These are phyloP conservation scores for Venustaconcha ellipsiformis DNA, from an alignment of 1,140 invertebrate species.

Conservation along the genomic window DNA sequence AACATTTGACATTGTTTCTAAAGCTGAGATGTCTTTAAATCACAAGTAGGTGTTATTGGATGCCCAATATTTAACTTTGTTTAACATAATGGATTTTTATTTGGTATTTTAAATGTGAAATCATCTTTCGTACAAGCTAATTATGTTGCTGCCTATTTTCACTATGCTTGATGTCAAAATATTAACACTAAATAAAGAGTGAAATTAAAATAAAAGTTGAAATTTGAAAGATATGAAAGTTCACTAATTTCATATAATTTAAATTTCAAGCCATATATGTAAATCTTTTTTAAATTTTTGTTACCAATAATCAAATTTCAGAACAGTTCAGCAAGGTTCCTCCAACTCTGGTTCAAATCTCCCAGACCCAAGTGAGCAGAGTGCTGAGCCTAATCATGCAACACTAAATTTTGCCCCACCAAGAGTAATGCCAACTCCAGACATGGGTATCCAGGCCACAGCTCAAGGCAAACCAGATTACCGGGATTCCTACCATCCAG, in stretches of 20 bases:
- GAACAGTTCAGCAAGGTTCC: conserved; percentile 50
- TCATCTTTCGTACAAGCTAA: no score
- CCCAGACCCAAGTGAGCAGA: conserved; percentile 36
- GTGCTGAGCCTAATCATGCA: conserved; percentile 37
- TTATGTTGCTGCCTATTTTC: no score
- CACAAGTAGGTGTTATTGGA: no score
- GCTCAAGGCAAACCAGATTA: conserved; percentile 41
- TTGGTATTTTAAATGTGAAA: no score
- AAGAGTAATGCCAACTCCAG: conserved; percentile 20
- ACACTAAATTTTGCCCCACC: conserved; percentile 41
- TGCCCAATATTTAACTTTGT: no score
- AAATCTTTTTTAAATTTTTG: background rate
- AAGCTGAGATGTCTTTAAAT: no score
- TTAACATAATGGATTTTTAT: no score
- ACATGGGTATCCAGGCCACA: conserved; percentile 32
- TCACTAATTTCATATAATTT: background rate
- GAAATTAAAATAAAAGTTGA: no score
- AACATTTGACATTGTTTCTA: no score
- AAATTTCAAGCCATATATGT: background rate
- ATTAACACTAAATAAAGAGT: no score
- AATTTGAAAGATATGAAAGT: background rate
- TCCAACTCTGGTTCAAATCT: conserved; percentile 32
- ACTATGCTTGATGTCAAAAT: no score
- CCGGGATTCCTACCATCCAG: conserved; percentile 12
- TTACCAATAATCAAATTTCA: conserved; percentile 22